Conservation (phyloP, 2,797 vertebrate species). For the Tinamus major region DNA sequence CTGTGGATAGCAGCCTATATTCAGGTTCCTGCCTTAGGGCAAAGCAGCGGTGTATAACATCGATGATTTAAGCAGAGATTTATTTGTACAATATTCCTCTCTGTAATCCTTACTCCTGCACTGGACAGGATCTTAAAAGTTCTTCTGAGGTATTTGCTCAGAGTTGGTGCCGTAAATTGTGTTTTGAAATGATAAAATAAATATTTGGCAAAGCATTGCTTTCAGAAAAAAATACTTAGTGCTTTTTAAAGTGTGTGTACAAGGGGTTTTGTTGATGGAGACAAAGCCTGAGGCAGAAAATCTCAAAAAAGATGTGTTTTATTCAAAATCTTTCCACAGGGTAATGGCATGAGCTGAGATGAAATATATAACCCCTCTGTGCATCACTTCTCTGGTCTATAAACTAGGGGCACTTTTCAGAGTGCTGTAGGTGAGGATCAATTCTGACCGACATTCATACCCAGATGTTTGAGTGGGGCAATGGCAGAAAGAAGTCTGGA, state of each 20-base stretch:
- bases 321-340: slow-evolving; percentile 33
- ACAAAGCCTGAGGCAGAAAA: slow-evolving; percentile 23
- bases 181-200: slow-evolving; percentile 49
- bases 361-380: slow-evolving; percentile 10
- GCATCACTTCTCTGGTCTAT: background rate
- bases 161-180: slow-evolving; percentile 47
- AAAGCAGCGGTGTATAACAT: background rate
- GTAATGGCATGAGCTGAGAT: slow-evolving; percentile 9
- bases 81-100: slow-evolving; percentile 24
- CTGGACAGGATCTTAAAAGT: slow-evolving; percentile 11
- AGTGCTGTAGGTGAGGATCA: background rate
- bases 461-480: background rate
- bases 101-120: slow-evolving; percentile 33
- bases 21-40: background rate
- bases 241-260: slow-evolving; percentile 37
- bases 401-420: slow-evolving; percentile 23
- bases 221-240: background rate
- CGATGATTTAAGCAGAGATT: slow-evolving; percentile 23
- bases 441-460: background rate
- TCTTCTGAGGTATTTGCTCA: slow-evolving; percentile 21
- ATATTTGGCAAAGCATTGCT: slow-evolving; percentile 28
- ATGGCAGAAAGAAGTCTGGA: accelerated
- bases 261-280: slow-evolving; percentile 27
- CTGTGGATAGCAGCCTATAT: background rate
- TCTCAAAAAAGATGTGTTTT: slow-evolving; percentile 52